These are phyloP conservation scores for Crenuchus spilurus DNA, from an alignment of 2,797 vertebrate species.

Conservation along the genomic window DNA sequence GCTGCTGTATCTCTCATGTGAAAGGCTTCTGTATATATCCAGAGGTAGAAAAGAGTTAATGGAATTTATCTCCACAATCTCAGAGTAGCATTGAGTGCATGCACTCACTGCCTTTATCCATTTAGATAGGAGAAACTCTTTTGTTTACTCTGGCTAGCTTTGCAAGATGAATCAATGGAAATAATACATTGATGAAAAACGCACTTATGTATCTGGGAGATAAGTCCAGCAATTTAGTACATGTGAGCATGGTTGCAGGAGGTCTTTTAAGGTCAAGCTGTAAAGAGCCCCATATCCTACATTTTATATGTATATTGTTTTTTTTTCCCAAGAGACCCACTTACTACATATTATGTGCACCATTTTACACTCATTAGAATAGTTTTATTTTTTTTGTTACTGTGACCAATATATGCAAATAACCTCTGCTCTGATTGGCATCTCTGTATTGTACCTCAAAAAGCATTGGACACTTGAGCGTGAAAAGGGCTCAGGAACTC, in stretches of 20 bases:
- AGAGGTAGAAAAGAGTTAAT: not conserved
- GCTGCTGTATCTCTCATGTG: not conserved
- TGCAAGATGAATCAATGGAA: not conserved
- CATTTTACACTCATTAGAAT: too few relatives aligned
- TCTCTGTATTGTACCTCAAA: too few relatives aligned
- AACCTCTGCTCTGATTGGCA: too few relatives aligned
- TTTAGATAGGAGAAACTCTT: not conserved
- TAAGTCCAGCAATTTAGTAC: not conserved
- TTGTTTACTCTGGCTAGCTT: not conserved
- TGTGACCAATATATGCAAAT: too few relatives aligned
- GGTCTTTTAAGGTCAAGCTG: conserved; percentile 28
- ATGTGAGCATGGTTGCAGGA: not conserved
- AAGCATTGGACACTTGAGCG: too few relatives aligned
- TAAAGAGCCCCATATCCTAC: too few relatives aligned
- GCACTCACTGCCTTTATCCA: too few relatives aligned
- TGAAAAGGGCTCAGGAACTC: too few relatives aligned
- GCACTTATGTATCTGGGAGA: not conserved
- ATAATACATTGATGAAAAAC: not conserved
- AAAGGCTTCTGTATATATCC: not conserved
- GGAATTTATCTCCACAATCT: not conserved
- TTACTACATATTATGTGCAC: too few relatives aligned
- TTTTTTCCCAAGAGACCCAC: too few relatives aligned
- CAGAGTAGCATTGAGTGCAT: not conserved
- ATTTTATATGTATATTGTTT: too few relatives aligned
- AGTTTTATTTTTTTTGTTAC: too few relatives aligned